Base-by-base conservation (phyloP, 2,888 invertebrate genomes). In the Clunio marinus region DNA sequence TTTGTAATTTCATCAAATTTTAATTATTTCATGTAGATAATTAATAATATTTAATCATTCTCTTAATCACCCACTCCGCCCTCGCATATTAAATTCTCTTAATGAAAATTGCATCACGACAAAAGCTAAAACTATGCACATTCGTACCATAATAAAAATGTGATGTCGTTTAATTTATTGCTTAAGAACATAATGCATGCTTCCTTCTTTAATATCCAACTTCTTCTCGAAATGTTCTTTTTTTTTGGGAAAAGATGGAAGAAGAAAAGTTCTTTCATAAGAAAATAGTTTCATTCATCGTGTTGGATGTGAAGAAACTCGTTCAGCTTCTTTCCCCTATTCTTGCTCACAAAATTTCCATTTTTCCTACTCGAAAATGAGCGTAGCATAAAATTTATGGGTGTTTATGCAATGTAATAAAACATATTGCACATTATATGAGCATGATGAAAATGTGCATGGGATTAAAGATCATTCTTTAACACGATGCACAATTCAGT, bases 121-220 rank as follows among this genome's bases (percentile, higher is more conserved):
- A 41, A 41, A n/a, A 41, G 5, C 32, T 32, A n/a, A n/a, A 15
- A n/a, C n/a, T n/a, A 37, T 62, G 62, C 62, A 65, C 65, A 65
- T 46, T 17, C 20, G 8, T 62, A 45, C n/a, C n/a, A 55, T 66
- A 55, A 51, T 66, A 66, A 66, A 66, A 66, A 66, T 66, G 35
- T 66, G 51, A 46, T 55, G 66, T 66, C 32, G 15, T 55, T 17
- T 55, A 66, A 66, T 66, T 66, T 66, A 66, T 66, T 22, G 55
- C 32, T 8, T 25, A 17, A 20, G 13, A n/a, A 17, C 10, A 17
- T 51, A 4, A 17, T 20, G 51, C 51, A 63, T 63, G 20, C 4
- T 17, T 20, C 25, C 37, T 2, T 37, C 45, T 27, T 22, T 63
- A 46, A 45, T 63, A 63, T 41, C 10, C 4, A 28, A 45, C 15